Base-by-base conservation (phyloP, 2,888 invertebrate genomes). In the Arge pagana region DNA sequence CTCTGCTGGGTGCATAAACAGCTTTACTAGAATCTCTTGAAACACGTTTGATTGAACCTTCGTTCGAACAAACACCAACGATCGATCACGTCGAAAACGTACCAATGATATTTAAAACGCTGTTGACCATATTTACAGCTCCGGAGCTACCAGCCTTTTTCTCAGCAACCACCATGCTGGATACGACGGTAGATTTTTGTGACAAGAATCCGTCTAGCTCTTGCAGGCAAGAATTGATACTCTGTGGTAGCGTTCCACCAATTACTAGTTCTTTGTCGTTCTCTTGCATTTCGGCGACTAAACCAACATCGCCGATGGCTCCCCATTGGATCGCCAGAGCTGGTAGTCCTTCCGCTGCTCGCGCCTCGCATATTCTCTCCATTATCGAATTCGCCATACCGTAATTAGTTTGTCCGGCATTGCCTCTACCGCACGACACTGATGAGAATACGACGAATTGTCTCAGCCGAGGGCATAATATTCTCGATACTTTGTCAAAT, bases 401-500 rank as follows among this genome's bases (percentile, higher is more conserved):
- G 67, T 84, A 84, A 68, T 83, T 84, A 40, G 80, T 77, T 67
- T 84, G 83, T 1, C 94, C 94, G 3, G 89, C 87, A 76, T 96
- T 95, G 62, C 96, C 96, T 18, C 93, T 84, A 11, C 95, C 95
- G 70, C 94, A 93, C 0, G 91, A 88, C 4, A 95, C 90, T 13
- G 94, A 94, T 0, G 95, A 95, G 79, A 95, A 96, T 21, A 82
- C 83, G 4, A 87, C 85, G 61, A 86, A 86, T 69, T 81, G 79
- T 43, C 63, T 72, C 15, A 80, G 61, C 3, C 61, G n/a, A 1
- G 71, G 71, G 43, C 83, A 83, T 15, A 78, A 45, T 37, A 74
- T 71, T 50, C 86, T 77, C 0, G 83, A 79, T 0, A 80, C 35
- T 21, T 57, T 41, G 63, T 87, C 86, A 48, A 87, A 64, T 58